Base-by-base conservation (phyloP, 2,888 invertebrate species). In the Zhengitettix transpicula region DNA sequence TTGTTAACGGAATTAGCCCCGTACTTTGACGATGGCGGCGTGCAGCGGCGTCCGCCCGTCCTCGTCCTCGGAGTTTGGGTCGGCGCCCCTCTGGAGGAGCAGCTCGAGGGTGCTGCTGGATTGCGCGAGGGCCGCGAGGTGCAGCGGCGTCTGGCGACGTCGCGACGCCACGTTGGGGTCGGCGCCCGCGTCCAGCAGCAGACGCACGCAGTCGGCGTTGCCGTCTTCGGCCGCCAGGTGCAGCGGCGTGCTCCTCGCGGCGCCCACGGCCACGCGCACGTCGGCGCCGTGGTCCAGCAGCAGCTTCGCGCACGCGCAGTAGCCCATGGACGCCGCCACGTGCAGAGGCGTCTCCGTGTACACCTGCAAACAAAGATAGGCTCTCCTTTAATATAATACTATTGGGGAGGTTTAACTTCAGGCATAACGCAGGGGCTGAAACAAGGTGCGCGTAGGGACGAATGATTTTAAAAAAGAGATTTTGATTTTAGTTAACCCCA, bases 261-360 rank as follows among this genome's bases (percentile, higher is more conserved):
- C 69, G 0, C 89, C 88, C 64, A 82, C 77, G 63, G 87, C 85
- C 0, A 88, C 86, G 57, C 84, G 75, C 1, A 87, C 85, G 67
- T 90, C 89, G 1, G 91, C 89, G 28, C 91, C 90, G 66, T 86
- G 80, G 60, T 80, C 81, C 61, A 91, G 75, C 28, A 94, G 76
- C 63, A 93, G 74, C 70, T 83, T 80, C 47, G 87, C 80, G 70
- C 84, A 88, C 52, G 78, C 77, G 1, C 80, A 77, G 47, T 83
- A 82, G 0, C 89, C 89, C 54, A 87, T 73, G 9, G 85, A 81
- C 14, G 88, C 85, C 9, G 90, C 90, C 40, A 89, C 85, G 68
- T 91, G 90, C 40, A 91, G 72, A 0, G 90, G 89, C 1, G 90
- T 88, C 74, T 91, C 90, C 10, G 88, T 89, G 69, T 84, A 89